A percentile compares a stretch with the other conserved stretches of the same genome.
These are phyloP conservation scores for Siniperca knerii DNA, from an alignment of 2,113 vertebrate genomes.

Conservation along the genomic window DNA sequence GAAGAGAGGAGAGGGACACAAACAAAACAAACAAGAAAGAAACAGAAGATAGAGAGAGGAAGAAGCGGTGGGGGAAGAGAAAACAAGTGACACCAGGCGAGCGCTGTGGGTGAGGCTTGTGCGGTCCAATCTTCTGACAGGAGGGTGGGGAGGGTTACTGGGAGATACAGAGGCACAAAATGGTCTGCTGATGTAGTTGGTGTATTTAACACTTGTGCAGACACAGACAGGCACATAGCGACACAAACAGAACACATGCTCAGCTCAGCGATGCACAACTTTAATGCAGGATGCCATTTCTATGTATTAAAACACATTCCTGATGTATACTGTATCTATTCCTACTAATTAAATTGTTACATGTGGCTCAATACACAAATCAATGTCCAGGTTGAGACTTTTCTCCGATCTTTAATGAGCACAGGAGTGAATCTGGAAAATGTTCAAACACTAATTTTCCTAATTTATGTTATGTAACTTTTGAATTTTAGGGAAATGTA, in stretches of 20 bases:
- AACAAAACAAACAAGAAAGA: slow-evolving; percentile 72
- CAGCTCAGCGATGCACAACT: neutral
- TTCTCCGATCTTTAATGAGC: slow-evolving; percentile 5
- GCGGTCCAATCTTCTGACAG: slow-evolving; percentile 66
- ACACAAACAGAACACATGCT: slow-evolving; percentile 13
- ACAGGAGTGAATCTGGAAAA: neutral
- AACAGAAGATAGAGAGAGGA: slow-evolving; percentile 20
- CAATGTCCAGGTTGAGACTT: slow-evolving; percentile 31
- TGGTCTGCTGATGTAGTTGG: slow-evolving; percentile 52
- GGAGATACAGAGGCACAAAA: slow-evolving; percentile 50
- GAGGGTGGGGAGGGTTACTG: slow-evolving; percentile 50
- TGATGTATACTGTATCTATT: neutral
- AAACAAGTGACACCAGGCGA: slow-evolving; percentile 47
- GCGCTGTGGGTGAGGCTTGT: slow-evolving; percentile 51
- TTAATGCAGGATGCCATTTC: neutral
- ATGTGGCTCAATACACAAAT: slow-evolving; percentile 44
- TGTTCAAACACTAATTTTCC: neutral
- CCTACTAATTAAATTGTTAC: slow-evolving; percentile 23
- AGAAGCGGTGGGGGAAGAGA: neutral
- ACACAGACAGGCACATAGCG: slow-evolving; percentile 19
- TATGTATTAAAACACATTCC: neutral
- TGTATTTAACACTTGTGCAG: slow-evolving; percentile 60
- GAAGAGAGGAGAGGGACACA: slow-evolving; percentile 62
- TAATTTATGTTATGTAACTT: slow-evolving; percentile 17
- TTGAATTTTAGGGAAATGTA: slow-evolving; percentile 2